These are phyloP conservation scores for Diprion similis DNA, from an alignment of 1,140 invertebrate species.

Conservation along the genomic window DNA sequence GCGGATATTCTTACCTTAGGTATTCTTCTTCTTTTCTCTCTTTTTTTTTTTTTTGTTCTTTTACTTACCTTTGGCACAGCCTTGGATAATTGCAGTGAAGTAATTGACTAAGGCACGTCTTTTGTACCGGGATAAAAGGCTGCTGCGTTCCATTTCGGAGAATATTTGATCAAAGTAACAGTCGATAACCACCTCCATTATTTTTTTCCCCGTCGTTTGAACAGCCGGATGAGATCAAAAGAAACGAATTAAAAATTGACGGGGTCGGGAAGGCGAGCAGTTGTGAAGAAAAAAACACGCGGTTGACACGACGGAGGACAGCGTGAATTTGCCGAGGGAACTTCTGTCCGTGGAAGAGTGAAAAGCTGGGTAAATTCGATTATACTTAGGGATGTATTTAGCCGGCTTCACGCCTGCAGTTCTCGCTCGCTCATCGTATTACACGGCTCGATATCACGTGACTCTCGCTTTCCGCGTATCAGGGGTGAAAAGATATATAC, in stretches of 20 bases:
- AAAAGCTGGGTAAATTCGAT: background rate
- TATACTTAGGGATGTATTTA: background rate
- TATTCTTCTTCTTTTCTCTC: background rate
- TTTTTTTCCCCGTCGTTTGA: conserved; percentile 24
- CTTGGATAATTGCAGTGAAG: conserved; percentile 74
- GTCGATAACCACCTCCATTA: conserved; percentile 73
- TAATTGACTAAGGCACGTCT: conserved; percentile 70
- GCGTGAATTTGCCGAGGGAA: background rate
- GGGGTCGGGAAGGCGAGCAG: background rate
- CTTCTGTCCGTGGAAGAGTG: background rate
- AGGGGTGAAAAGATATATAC: too few species aligned
- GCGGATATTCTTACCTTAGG: background rate
- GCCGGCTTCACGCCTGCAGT: background rate
- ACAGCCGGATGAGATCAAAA: conserved; percentile 15
- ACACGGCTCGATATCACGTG: background rate
- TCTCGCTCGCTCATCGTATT: background rate
- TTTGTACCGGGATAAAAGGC: conserved; percentile 69
- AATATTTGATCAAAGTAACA: conserved; percentile 75
- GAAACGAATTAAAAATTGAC: conserved; percentile 11
- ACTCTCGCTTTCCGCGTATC: background rate
- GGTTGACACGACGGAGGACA: background rate
- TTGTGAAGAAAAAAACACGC: too few species aligned
- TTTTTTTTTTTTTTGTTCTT: background rate
- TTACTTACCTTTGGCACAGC: conserved; percentile 66
- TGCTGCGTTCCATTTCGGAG: conserved; percentile 68